These are phyloP conservation scores for Dipodomys ordii DNA, from an alignment of 2,113 vertebrate genomes.

Conservation along the genomic window DNA sequence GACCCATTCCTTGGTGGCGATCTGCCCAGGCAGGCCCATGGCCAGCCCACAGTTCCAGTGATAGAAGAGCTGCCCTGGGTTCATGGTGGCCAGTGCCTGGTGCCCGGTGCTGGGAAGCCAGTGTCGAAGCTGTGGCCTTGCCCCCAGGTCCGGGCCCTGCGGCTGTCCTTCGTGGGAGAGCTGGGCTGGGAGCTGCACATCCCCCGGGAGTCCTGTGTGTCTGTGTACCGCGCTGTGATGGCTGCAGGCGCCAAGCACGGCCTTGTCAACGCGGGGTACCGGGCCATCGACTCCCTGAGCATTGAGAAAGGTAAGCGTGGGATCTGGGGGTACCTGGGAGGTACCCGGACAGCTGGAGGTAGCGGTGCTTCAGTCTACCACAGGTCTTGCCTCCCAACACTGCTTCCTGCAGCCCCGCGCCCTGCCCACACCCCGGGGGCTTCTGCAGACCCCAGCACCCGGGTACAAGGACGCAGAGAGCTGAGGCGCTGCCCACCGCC, in stretches of 20 bases:
- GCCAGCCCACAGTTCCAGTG: accelerated
- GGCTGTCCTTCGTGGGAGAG: constrained; percentile 96
- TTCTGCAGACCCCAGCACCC: too few species aligned
- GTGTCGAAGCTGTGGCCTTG: neutral
- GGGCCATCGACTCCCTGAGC: constrained; percentile 98
- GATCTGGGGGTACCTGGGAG: too few species aligned
- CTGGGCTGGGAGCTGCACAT: constrained; percentile 98
- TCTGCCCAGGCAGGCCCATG: neutral
- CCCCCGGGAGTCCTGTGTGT: constrained; percentile 90
- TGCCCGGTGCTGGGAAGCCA: accelerated
- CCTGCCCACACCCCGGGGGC: neutral
- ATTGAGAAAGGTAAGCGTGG: constrained; percentile 93
- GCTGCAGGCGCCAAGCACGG: constrained; percentile 90
- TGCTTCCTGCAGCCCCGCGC: neutral
- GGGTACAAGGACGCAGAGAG: too few species aligned
- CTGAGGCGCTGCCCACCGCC: neutral
- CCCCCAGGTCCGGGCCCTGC: constrained; percentile 94
- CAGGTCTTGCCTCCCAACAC: accelerated
- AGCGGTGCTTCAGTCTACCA: too few species aligned
- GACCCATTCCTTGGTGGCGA: accelerated
- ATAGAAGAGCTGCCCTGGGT: accelerated
- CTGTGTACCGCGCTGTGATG: constrained; percentile 94
- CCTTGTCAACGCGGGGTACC: constrained; percentile 94
- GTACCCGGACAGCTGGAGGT: too few species aligned
- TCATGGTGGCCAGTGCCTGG: accelerated